phyloP scores from a whole-genome alignment of 2,113 vertebrate species.

The Rhizomys pruinosus region DNA sequence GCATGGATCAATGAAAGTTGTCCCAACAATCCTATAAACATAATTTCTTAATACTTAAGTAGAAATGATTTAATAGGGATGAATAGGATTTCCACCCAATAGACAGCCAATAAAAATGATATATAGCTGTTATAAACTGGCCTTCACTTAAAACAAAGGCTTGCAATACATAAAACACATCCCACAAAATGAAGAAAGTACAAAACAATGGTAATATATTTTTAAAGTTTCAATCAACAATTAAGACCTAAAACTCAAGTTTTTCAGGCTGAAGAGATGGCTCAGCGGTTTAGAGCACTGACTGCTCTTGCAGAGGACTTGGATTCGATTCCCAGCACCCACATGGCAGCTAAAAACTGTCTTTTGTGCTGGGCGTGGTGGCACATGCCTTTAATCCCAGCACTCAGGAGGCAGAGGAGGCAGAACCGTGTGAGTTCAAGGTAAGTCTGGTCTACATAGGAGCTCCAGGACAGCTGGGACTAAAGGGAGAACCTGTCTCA shows the following conservation, averaged over 20 bases:
- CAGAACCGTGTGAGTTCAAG: too few species aligned
- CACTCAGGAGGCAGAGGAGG: too few species aligned
- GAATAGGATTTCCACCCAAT: background rate
- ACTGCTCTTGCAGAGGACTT: too few species aligned
- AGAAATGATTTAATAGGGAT: constrained; percentile 26
- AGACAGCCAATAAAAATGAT: background rate
- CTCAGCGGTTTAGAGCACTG: too few species aligned
- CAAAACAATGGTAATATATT: background rate
- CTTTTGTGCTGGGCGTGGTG: too few species aligned
- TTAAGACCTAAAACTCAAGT: background rate
- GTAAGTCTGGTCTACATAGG: too few species aligned
- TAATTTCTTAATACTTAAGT: constrained; percentile 42
- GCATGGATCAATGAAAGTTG: constrained; percentile 46
- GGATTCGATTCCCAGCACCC: too few species aligned
- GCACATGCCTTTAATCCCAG: too few species aligned
- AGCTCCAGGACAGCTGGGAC: too few species aligned
- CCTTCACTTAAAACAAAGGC: background rate
- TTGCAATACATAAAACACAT: background rate
- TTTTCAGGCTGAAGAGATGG: too few species aligned
- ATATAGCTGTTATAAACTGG: background rate
- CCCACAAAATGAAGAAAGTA: background rate
- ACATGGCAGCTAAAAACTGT: too few species aligned
- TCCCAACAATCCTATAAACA: constrained; percentile 40
- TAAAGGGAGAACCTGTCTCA: too few species aligned
- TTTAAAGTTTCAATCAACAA: background rate